Evolutionary conservation across 2,888 invertebrate genomes (phyloP).

Genomic region (Anaspis maculata): DNA sequence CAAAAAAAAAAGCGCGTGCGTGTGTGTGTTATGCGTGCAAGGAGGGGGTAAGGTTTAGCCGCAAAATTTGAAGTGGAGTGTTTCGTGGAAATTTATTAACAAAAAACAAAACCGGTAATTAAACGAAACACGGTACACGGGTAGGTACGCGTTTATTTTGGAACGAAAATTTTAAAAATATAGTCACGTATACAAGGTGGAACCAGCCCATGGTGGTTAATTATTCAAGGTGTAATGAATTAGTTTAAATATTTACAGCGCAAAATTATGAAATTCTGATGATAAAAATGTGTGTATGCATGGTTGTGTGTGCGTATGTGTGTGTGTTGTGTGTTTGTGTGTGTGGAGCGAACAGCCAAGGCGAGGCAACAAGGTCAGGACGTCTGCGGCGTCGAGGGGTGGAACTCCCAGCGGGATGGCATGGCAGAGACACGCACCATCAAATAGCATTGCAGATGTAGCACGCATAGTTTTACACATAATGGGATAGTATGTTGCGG

Average conservation of each 20-base stretch:
- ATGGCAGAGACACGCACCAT: conserved; percentile 28
- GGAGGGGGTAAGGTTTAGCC: too few species aligned
- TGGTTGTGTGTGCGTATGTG: too few species aligned
- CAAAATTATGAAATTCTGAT: conserved; percentile 10
- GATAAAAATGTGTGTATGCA: conserved; percentile 9
- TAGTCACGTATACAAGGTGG: conserved; percentile 8
- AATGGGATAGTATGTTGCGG: conserved; percentile 27
- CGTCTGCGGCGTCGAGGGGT: conserved; percentile 5
- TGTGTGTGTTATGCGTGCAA: too few species aligned
- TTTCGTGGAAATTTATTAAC: conserved; percentile 13
- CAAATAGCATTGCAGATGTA: conserved; percentile 34
- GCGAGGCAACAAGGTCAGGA: conserved; percentile 15
- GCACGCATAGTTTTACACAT: conserved; percentile 36
- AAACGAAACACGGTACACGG: conserved; percentile 5
- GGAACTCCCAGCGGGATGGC: conserved; percentile 11
- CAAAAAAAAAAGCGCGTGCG: too few species aligned
- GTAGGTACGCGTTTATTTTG: conserved; percentile 11
- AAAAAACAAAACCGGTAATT: conserved; percentile 12
- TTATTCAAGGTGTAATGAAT: conserved; percentile 13
- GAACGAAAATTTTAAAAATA: conserved; percentile 12
- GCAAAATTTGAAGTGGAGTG: too few species aligned
- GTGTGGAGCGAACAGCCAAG: too few species aligned
- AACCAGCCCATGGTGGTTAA: conserved; percentile 5
- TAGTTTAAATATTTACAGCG: conserved; percentile 13
- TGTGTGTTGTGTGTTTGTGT: too few species aligned